Evolutionary conservation across 2,797 vertebrate species (phyloP).

Genomic region (Aselliscus stoliczkanus): DNA sequence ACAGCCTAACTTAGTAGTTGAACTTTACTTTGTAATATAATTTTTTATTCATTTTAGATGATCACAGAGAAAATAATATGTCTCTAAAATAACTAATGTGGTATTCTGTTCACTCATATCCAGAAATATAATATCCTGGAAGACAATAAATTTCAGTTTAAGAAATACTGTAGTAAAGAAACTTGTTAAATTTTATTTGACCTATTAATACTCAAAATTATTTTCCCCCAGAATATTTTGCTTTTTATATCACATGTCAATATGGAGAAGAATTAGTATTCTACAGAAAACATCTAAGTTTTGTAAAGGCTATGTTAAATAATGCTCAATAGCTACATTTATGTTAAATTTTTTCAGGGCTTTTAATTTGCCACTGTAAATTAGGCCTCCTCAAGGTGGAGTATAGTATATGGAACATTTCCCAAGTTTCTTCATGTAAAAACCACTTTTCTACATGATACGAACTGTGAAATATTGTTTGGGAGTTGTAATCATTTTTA

Average conservation of each 20-base stretch:
- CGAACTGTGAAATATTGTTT: not conserved
- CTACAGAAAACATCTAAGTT: not conserved
- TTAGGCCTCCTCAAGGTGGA: not conserved
- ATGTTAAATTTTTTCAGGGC: not conserved
- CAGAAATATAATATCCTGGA: not conserved
- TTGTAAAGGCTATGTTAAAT: not conserved
- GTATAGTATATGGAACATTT: not conserved
- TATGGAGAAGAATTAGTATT: not conserved
- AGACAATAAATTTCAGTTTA: not conserved
- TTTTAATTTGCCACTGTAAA: not conserved
- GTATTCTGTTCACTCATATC: not conserved
- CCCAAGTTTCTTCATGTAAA: not conserved
- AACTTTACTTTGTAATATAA: not conserved
- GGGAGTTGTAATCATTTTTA: not conserved
- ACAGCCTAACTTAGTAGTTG: not conserved
- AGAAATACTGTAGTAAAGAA: not conserved
- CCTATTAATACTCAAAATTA: not conserved
- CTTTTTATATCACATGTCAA: not conserved
- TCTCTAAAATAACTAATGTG: not conserved
- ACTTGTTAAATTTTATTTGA: not conserved
- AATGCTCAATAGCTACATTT: not conserved
- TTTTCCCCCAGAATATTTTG: not conserved
- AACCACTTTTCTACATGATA: not conserved
- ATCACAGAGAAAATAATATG: not conserved
- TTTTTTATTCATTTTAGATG: conserved; percentile 25